These are phyloP conservation scores for Ruditapes philippinarum DNA, from an alignment of 1,140 invertebrate species.

Conservation along the genomic window DNA sequence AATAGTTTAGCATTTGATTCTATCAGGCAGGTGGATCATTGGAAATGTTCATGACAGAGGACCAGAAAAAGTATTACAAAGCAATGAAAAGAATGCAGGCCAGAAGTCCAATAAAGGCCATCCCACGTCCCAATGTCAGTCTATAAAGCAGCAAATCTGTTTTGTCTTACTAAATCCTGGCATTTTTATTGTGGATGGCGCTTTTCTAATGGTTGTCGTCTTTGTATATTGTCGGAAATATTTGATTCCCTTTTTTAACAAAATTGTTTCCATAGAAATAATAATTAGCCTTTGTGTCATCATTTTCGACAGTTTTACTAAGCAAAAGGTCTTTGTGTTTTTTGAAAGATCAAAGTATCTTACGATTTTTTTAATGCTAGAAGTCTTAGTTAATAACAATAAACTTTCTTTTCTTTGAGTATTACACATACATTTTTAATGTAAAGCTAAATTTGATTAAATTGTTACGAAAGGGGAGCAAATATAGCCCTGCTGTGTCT, in stretches of 20 bases:
- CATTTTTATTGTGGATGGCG: conserved; percentile 56
- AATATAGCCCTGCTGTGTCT: background rate
- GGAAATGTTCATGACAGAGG: conserved; percentile 99
- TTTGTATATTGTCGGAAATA: conserved; percentile 14
- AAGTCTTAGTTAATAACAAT: no score
- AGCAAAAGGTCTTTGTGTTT: no score
- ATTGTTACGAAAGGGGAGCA: conserved; percentile 20
- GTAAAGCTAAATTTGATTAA: no score
- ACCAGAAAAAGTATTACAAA: conserved; percentile 99
- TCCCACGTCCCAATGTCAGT: conserved; percentile 93
- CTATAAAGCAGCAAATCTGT: conserved; percentile 18
- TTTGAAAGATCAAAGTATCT: no score
- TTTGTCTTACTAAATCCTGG: conserved; percentile 45
- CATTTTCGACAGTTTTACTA: no score
- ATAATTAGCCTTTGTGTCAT: no score
- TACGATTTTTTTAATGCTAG: no score
- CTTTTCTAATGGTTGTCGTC: conserved; percentile 45
- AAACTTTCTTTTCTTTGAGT: no score
- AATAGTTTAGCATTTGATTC: no score
- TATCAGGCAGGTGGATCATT: conserved; percentile 95
- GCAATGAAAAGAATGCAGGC: conserved; percentile 99
- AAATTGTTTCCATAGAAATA: no score
- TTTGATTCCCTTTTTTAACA: conserved; percentile 15
- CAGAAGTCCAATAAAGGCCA: conserved; percentile 99
- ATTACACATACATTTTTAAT: no score